Conservation (phyloP, 2,888 invertebrate genomes). For the Thereva unica region DNA sequence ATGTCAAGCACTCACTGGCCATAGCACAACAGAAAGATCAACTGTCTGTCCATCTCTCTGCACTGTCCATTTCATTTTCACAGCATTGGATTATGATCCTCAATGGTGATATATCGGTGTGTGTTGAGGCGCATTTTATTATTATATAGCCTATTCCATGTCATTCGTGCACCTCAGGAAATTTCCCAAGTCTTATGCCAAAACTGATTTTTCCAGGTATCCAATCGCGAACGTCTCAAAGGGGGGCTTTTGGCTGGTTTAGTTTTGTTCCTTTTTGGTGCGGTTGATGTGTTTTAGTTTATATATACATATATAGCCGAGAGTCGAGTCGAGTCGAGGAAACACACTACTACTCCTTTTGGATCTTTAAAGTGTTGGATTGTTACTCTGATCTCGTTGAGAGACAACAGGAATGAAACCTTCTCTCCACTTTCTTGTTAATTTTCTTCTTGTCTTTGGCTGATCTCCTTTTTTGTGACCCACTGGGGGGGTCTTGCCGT, state of each 20-base stretch:
- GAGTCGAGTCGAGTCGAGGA: too few species aligned
- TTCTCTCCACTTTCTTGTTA: constrained; percentile 35
- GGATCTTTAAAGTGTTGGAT: constrained; percentile 32
- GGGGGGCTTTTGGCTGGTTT: constrained; percentile 13
- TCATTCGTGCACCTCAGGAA: constrained; percentile 13
- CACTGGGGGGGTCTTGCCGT: constrained; percentile 32
- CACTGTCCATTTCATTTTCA: constrained; percentile 22
- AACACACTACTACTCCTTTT: constrained; percentile 7
- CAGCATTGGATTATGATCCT: background rate
- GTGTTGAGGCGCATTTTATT: background rate
- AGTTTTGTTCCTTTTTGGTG: background rate
- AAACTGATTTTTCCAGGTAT: constrained; percentile 25
- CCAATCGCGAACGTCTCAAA: constrained; percentile 18
- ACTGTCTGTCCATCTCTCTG: constrained; percentile 9
- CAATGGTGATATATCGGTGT: background rate
- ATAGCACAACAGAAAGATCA: constrained; percentile 4
- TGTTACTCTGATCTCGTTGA: constrained; percentile 23
- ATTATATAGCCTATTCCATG: constrained; percentile 1
- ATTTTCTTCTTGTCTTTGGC: constrained; percentile 34
- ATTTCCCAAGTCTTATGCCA: constrained; percentile 12
- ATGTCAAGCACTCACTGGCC: constrained; percentile 4
- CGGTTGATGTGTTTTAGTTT: too few species aligned
- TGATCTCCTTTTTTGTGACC: constrained; percentile 39
- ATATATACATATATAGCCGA: too few species aligned
- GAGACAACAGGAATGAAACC: constrained; percentile 22